phyloP scores from a whole-genome alignment of 2,888 invertebrate genomes.

The Melolontha melolontha region DNA sequence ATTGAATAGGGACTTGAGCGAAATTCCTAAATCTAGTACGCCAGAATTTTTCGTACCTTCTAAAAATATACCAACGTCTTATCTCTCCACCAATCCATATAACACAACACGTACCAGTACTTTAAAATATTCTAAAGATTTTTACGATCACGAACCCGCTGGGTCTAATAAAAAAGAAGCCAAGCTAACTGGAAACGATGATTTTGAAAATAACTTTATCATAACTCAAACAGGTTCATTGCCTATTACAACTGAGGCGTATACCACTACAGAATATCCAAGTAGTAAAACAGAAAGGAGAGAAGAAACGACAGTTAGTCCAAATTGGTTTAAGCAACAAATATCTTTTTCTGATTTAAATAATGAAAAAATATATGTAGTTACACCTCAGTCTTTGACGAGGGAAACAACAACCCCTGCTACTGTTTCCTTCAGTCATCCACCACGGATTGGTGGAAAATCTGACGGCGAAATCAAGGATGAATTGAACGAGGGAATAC shows the following conservation, averaged over 20 bases:
- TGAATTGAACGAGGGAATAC: slow-evolving; percentile 52
- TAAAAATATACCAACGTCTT: slow-evolving; percentile 83
- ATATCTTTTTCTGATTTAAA: slow-evolving; percentile 81
- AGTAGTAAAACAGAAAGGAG: slow-evolving; percentile 23
- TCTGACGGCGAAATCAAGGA: slow-evolving; percentile 44
- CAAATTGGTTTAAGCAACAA: slow-evolving; percentile 75
- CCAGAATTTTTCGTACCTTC: slow-evolving; percentile 67
- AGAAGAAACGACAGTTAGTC: slow-evolving; percentile 59
- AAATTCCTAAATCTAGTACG: slow-evolving; percentile 55
- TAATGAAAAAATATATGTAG: slow-evolving; percentile 85
- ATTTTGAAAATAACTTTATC: slow-evolving; percentile 59
- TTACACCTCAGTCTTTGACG: slow-evolving; percentile 79
- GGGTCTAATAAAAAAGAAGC: slow-evolving; percentile 56
- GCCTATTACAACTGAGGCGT: slow-evolving; percentile 40
- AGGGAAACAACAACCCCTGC: slow-evolving; percentile 57
- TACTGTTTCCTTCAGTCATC: slow-evolving; percentile 56
- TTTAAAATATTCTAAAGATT: slow-evolving; percentile 35
- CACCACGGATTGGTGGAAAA: slow-evolving; percentile 63
- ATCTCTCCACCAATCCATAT: slow-evolving; percentile 73
- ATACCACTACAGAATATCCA: slow-evolving; percentile 42
- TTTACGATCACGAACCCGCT: slow-evolving; percentile 56
- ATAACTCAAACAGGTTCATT: slow-evolving; percentile 48
- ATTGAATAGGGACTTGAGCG: slow-evolving; percentile 58
- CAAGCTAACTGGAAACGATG: slow-evolving; percentile 49
- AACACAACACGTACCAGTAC: slow-evolving; percentile 46